Base-by-base conservation (phyloP, 1,140 invertebrate genomes). In the Drosophila mauritiana region DNA sequence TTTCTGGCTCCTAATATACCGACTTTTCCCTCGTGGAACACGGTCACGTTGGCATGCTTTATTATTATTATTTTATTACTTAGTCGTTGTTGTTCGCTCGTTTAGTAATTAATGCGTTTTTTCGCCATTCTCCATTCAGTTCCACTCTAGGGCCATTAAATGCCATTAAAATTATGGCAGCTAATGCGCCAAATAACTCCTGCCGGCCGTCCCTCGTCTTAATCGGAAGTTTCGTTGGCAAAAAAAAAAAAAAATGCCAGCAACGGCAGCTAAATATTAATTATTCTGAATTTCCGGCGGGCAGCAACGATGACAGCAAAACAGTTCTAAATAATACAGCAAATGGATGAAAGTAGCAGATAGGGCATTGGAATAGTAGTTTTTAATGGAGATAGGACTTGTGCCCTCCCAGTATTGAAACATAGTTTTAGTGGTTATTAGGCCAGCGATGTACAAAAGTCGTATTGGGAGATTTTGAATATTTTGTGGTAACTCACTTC, bases 41-140 rank as follows among this genome's bases (percentile, higher is more conserved):
- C 74, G 58, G 79, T 82, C 80, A 82, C 79, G 80, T 82, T 74
- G 74, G 40, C 74, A 46, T 68, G 72, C 76, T 62, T 70, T 83
- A 79, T 84, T 83, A 77, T 84, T 83, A 83, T 83, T 84, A 80
- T 80, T 73, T 76, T 84, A 84, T 84, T 85, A 84, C 80, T 67
- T 55, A 49, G 42, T 59, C 54, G 58, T 64, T 72, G 58, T 69
- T 78, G 37, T 20, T 48, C 53, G 53, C 69, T 79, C 55, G 80
- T 85, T 84, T 85, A 80, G 76, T 84, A 84, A 84, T 84, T 84
- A 84, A 84, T 85, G 80, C 72, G 57, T 77, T 80, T 73, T 70
- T 8, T 43, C 51, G 34, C 46, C 13, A n/a, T 17, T 42, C 54
- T 8, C 22, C 22, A 10, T 36, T 31, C 42, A 12, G 20, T 7